phyloP scores from a whole-genome alignment of 2,888 invertebrate species.

The Drosophila kanekoi region DNA sequence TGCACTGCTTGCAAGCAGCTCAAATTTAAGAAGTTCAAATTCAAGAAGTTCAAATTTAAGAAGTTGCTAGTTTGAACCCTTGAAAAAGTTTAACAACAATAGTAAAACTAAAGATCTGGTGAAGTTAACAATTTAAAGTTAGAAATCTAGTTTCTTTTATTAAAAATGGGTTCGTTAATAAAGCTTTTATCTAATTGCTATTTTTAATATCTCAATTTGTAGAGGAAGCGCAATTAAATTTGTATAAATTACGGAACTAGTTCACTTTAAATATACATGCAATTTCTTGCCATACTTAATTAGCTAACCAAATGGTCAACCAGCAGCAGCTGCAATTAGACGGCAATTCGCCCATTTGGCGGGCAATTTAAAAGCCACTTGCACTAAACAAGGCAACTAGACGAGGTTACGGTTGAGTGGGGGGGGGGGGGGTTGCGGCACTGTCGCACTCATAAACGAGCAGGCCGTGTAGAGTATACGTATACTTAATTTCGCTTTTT shows the following conservation, averaged over 20 bases:
- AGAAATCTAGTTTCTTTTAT: no score
- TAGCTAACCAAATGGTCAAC: conserved; percentile 22
- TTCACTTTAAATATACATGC: background rate
- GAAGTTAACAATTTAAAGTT: no score
- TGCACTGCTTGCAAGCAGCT: background rate
- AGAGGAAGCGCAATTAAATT: background rate
- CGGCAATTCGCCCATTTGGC: conserved; percentile 20
- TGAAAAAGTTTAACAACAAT: no score
- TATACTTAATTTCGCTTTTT: conserved; percentile 45
- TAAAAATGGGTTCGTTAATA: no score
- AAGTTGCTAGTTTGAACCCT: no score
- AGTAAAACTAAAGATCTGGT: no score
- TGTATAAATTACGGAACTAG: background rate
- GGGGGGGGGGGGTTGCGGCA: background rate
- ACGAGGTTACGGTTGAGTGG: background rate
- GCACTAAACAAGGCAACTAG: conserved; percentile 23
- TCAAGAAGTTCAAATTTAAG: no score
- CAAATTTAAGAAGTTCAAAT: background rate
- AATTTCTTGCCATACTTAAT: conserved; percentile 12
- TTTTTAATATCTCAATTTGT: background rate
- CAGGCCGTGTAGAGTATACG: background rate
- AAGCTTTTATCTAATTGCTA: no score
- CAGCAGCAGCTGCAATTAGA: conserved; percentile 40
- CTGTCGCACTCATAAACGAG: conserved; percentile 1
- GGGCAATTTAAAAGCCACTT: conserved; percentile 38